These are phyloP conservation scores for Ptiloglossa arizonensis DNA, from an alignment of 1,140 invertebrate species.

Conservation along the genomic window DNA sequence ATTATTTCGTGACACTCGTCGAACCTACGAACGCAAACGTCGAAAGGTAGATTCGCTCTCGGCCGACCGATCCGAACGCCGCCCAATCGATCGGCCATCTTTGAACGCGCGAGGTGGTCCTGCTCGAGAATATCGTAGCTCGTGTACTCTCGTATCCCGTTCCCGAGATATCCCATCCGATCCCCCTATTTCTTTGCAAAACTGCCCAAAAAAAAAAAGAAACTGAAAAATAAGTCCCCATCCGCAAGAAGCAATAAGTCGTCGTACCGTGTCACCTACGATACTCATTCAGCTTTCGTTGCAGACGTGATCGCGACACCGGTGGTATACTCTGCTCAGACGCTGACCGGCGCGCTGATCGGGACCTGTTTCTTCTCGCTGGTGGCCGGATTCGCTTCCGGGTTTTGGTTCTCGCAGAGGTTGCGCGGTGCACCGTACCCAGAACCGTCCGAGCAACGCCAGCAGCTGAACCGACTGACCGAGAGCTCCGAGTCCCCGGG, in stretches of 20 bases:
- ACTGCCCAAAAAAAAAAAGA: no score
- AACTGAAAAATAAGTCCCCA: no score
- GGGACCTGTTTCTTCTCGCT: constrained; percentile 90
- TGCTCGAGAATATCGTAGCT: no score
- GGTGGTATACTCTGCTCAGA: constrained; percentile 90
- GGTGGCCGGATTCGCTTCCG: constrained; percentile 91
- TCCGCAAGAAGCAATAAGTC: constrained; percentile 22
- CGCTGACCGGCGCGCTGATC: constrained; percentile 89
- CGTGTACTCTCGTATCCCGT: no score
- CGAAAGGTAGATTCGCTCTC: no score
- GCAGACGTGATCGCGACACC: constrained; percentile 85
- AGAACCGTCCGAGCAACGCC: constrained; percentile 87
- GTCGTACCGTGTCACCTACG: neutral
- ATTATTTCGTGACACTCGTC: no score
- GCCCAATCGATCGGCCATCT: no score
- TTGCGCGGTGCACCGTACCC: constrained; percentile 88
- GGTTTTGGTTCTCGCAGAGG: constrained; percentile 90
- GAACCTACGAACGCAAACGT: no score
- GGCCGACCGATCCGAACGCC: no score
- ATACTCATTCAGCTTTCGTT: constrained; percentile 58
- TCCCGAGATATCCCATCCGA: neutral
- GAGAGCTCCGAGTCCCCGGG: constrained; percentile 85
- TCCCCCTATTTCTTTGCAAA: neutral
- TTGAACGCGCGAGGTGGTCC: no score
- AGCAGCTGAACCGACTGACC: constrained; percentile 85